Evolutionary conservation across 2,113 vertebrate species (phyloP).

Genomic region (Anoplopoma fimbria): DNA sequence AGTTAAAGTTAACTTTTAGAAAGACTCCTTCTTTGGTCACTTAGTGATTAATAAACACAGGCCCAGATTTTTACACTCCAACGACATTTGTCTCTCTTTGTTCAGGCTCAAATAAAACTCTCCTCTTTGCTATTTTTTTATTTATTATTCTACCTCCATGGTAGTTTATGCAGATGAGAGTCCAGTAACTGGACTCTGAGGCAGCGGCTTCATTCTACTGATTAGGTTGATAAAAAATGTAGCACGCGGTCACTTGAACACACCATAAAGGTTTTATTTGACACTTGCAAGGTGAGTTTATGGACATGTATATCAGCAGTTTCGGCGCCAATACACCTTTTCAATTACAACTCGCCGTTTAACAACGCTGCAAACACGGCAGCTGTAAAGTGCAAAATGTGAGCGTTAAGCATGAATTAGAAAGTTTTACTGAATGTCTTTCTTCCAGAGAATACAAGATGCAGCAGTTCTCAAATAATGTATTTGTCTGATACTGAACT

Average conservation of each 20-base stretch:
- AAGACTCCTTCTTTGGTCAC: too few species aligned
- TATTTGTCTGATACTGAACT: background rate
- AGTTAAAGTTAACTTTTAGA: background rate
- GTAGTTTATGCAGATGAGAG: slow-evolving; percentile 37
- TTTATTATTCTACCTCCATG: background rate
- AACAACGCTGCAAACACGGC: slow-evolving; percentile 29
- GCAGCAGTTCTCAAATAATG: background rate
- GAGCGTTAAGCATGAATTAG: slow-evolving; percentile 48
- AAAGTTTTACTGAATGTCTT: background rate
- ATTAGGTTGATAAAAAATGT: slow-evolving; percentile 66
- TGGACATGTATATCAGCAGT: slow-evolving; percentile 51
- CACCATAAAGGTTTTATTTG: slow-evolving; percentile 63
- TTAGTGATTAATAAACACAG: background rate
- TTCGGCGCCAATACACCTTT: slow-evolving; percentile 52
- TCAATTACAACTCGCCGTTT: slow-evolving; percentile 58
- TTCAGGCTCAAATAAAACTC: slow-evolving; percentile 1
- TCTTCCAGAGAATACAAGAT: background rate
- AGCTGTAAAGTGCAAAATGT: slow-evolving; percentile 29
- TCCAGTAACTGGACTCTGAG: slow-evolving; percentile 15
- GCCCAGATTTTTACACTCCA: background rate
- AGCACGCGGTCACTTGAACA: slow-evolving; percentile 17
- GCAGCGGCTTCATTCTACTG: slow-evolving; percentile 47
- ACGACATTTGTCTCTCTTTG: background rate
- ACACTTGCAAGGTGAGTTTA: slow-evolving; percentile 62
- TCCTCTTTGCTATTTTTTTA: background rate